Conservation (phyloP, 2,888 invertebrate species). For the Volucella zonaria region DNA sequence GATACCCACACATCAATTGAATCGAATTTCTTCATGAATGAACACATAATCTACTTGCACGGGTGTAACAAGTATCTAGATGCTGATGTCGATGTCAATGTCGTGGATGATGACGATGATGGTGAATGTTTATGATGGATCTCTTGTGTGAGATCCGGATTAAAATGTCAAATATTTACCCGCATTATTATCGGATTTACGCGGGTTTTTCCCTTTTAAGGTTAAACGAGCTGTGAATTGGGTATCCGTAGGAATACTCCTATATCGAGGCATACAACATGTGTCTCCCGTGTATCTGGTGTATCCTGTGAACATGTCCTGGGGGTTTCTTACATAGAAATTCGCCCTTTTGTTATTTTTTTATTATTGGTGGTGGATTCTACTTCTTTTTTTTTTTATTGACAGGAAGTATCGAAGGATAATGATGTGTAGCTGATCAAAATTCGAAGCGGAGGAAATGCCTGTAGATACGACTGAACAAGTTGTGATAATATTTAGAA, state of each 20-base stretch:
- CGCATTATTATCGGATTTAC: conserved; percentile 76
- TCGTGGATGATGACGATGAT: conserved; percentile 21
- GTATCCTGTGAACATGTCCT: conserved; percentile 58
- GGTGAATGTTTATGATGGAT: conserved; percentile 32
- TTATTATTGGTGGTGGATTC: conserved; percentile 23
- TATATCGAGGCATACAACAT: conserved; percentile 37
- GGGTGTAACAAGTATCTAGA: conserved; percentile 20
- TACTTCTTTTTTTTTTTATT: conserved; percentile 55
- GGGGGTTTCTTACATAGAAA: conserved; percentile 48
- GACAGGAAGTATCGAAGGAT: conserved; percentile 67
- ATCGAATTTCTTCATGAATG: conserved; percentile 46
- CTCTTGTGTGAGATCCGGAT: conserved; percentile 66
- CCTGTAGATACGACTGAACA: conserved; percentile 52
- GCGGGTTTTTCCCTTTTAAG: conserved; percentile 71
- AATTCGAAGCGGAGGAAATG: conserved; percentile 33
- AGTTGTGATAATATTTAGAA: conserved; percentile 71
- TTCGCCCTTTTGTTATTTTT: conserved; percentile 31
- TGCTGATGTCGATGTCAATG: conserved; percentile 17
- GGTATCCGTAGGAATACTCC: neutral
- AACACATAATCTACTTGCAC: conserved; percentile 7
- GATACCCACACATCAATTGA: conserved; percentile 36
- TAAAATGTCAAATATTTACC: conserved; percentile 76
- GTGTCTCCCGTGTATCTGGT: conserved; percentile 42
- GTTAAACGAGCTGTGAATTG: conserved; percentile 73
- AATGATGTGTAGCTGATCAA: conserved; percentile 33